Base-by-base conservation (phyloP, 2,113 vertebrate genomes). In the Macaca nemestrina region DNA sequence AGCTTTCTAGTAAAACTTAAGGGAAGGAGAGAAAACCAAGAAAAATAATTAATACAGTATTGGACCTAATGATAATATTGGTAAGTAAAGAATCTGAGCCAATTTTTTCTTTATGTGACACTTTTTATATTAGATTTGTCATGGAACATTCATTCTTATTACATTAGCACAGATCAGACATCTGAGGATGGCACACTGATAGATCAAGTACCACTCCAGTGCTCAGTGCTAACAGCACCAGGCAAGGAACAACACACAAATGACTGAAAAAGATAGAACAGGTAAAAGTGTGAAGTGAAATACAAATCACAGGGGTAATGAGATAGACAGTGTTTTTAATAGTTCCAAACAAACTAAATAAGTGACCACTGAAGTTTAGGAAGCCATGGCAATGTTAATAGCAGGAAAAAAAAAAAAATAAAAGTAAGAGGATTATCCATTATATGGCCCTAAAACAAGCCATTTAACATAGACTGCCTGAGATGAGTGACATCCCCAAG, bases 401-500 rank as follows among this genome's bases (percentile, higher is more conserved):
- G 82, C 27, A 57, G 25, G 52, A 20, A 55, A 50, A 89, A 23
- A 30, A 30, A 35, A 73, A 86, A 43, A 73, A 40, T 67, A 78
- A 76, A 64, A 79, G 14, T 50, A 30, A 80, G 48, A 43, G 38
- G 43, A 90, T n/a, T 95, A 43, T 80, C 43, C 16, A 90, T 45
- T 81, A 43, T 12, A n/a, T 18, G 50, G 16, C 23, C 76, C 89
- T 88, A 52, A 88, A 96, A 82, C 64, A 48, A 79, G 35, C 18
- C 16, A 64, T 90, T 93, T 68, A 79, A 67, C 59, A 20, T 70
- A 70, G 64, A 79, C 6, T 95, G n/a, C 79, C 45, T 95, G 52
- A 78, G 38, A 85, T 89, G 85, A 96, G 16, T 93, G 75, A 83
- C 52, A 93, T 67, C 79, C 52, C 13, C 38, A 82, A 52, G 87